Percentiles rank a stretch among this genome's conserved stretches.
Evolutionary conservation across 2,888 invertebrate genomes (phyloP).

Genomic region (Penaeus monodon): DNA sequence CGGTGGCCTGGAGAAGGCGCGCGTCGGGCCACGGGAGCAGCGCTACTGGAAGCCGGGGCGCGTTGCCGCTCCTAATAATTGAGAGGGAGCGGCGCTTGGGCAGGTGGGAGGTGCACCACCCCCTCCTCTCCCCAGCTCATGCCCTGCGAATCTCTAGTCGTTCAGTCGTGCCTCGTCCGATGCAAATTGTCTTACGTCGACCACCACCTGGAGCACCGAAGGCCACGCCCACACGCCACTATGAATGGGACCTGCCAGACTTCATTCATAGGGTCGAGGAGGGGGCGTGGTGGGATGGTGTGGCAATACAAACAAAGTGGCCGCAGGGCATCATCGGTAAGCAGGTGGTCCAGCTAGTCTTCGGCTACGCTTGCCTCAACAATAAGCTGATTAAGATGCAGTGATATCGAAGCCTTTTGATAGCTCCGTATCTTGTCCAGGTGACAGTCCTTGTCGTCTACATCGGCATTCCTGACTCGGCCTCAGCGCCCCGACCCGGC

Average conservation of each 20-base stretch:
- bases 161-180: background rate
- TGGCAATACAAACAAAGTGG: background rate
- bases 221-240: constrained; percentile 26
- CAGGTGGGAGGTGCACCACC: constrained; percentile 43
- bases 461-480: background rate
- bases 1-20: constrained; percentile 25
- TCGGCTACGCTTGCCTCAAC: background rate
- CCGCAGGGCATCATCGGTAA: background rate
- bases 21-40: constrained; percentile 47
- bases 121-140: constrained; percentile 24
- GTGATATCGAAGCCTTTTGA: constrained; percentile 4
- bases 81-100: constrained; percentile 36
- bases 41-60: constrained; percentile 44
- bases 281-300: background rate
- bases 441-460: background rate
- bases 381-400: background rate
- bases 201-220: background rate
- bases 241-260: constrained; percentile 28
- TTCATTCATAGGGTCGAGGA: constrained; percentile 22
- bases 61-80: constrained; percentile 53
- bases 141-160: constrained; percentile 19
- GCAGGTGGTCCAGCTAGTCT: too few relatives aligned
- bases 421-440: constrained; percentile 7
- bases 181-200: background rate
- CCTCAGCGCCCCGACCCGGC: too few relatives aligned